These are phyloP conservation scores for Cyprinodon brontotheroides DNA, from an alignment of 2,113 vertebrate genomes.

Conservation along the genomic window DNA sequence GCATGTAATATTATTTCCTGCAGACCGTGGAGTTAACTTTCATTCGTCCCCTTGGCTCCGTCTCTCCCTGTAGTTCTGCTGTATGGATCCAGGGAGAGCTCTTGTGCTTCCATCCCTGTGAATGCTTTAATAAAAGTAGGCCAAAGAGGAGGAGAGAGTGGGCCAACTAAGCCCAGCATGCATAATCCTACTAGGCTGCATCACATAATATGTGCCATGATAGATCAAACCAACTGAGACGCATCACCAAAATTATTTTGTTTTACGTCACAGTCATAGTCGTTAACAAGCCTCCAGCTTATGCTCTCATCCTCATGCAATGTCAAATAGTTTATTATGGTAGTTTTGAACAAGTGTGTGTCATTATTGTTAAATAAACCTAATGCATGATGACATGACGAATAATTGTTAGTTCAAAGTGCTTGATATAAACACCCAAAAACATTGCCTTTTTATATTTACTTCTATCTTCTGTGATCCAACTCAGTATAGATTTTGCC, in stretches of 20 bases:
- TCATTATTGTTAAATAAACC: too few relatives aligned
- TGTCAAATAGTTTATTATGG: not conserved
- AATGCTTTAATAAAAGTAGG: slow-evolving; percentile 79
- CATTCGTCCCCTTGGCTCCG: slow-evolving; percentile 47
- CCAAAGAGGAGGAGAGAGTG: slow-evolving; percentile 70
- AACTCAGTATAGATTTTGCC: not conserved
- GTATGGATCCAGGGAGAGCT: slow-evolving; percentile 35
- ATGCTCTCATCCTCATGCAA: too few relatives aligned
- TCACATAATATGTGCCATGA: slow-evolving; percentile 61
- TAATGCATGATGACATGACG: not conserved
- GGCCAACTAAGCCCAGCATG: slow-evolving; percentile 73
- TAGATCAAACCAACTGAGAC: slow-evolving; percentile 73
- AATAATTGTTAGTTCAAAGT: too few relatives aligned
- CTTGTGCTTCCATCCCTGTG: slow-evolving; percentile 42
- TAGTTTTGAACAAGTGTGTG: too few relatives aligned
- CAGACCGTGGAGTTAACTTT: not conserved
- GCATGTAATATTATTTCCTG: not conserved
- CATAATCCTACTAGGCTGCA: slow-evolving; percentile 76
- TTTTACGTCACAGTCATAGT: slow-evolving; percentile 18
- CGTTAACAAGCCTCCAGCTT: not conserved
- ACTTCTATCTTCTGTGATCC: not conserved
- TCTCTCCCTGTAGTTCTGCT: slow-evolving; percentile 65
- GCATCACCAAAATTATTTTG: slow-evolving; percentile 52
- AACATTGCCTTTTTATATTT: too few relatives aligned
- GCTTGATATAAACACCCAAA: not conserved